Conservation (phyloP, 2,888 invertebrate species). For the Plagiodera versicolora region DNA sequence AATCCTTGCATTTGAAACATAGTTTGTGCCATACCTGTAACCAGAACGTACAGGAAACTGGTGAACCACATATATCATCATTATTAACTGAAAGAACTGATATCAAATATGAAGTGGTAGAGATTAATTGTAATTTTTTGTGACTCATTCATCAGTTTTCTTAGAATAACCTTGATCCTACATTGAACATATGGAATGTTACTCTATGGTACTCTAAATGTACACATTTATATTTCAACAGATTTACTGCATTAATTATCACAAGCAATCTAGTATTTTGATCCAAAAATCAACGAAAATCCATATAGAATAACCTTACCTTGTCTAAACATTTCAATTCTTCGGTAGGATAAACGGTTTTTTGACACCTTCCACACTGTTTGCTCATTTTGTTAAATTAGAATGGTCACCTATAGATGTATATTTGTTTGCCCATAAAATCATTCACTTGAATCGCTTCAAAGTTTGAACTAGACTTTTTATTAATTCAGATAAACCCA, state of each 20-base stretch:
- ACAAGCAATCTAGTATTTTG: neutral
- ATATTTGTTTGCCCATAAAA: constrained; percentile 28
- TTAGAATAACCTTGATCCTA: constrained; percentile 44
- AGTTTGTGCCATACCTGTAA: constrained; percentile 97
- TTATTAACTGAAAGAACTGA: constrained; percentile 10
- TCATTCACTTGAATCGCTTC: constrained; percentile 17
- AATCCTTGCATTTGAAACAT: constrained; percentile 98
- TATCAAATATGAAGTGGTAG: constrained; percentile 31
- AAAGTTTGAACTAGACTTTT: constrained; percentile 5
- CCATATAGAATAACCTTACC: constrained; percentile 60
- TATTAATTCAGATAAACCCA: neutral
- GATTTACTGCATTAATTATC: constrained; percentile 15
- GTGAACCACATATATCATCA: constrained; percentile 28
- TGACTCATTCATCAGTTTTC: constrained; percentile 41
- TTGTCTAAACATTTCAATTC: constrained; percentile 99
- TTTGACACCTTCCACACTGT: constrained; percentile 95
- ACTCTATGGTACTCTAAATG: too few relatives aligned
- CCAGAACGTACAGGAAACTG: too few relatives aligned
- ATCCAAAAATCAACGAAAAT: neutral
- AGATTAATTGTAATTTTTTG: constrained; percentile 31
- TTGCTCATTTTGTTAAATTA: constrained; percentile 73
- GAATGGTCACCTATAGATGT: constrained; percentile 27
- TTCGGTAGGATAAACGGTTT: constrained; percentile 98
- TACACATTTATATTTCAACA: too few relatives aligned
- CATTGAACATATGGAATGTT: neutral